phyloP scores from a whole-genome alignment of 2,797 vertebrate species.

The Anguilla obscura region DNA sequence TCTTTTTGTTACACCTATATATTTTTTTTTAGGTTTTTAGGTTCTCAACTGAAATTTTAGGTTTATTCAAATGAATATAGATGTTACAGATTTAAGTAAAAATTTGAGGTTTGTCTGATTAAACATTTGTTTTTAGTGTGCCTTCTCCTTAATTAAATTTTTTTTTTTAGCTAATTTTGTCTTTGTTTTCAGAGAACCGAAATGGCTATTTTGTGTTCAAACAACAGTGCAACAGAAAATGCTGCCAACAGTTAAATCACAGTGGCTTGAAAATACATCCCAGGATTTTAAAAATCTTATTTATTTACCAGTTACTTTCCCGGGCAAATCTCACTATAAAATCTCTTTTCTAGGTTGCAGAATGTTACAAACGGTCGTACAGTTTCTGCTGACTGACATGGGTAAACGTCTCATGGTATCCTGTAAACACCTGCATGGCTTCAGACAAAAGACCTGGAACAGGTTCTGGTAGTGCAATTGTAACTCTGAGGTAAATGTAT shows the following conservation, averaged over 20 bases:
- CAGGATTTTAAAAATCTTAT: not conserved
- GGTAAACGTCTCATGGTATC: not conserved
- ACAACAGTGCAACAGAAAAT: not conserved
- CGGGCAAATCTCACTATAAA: no score
- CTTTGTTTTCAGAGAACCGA: not conserved
- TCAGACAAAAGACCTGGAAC: slow-evolving; percentile 30
- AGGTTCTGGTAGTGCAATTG: not conserved
- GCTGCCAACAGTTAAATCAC: not conserved
- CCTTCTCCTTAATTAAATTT: no score
- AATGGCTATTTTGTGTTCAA: not conserved
- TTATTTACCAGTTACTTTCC: no score
- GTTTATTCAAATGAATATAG: no score
- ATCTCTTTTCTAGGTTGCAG: not conserved
- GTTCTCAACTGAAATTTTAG: no score
- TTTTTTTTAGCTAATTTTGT: not conserved
- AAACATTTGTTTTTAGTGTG: no score
- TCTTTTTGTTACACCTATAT: no score
- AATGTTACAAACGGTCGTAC: not conserved
- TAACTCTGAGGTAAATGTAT: slow-evolving; percentile 35
- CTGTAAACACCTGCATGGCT: slow-evolving; percentile 21
- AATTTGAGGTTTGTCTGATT: no score
- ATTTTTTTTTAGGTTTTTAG: no score
- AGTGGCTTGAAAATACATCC: not conserved
- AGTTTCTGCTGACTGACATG: not conserved
- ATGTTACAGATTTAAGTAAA: no score